Percentiles rank a stretch among this genome's conserved stretches.
Conservation (phyloP, 2,113 vertebrate species). For the Riparia riparia region DNA sequence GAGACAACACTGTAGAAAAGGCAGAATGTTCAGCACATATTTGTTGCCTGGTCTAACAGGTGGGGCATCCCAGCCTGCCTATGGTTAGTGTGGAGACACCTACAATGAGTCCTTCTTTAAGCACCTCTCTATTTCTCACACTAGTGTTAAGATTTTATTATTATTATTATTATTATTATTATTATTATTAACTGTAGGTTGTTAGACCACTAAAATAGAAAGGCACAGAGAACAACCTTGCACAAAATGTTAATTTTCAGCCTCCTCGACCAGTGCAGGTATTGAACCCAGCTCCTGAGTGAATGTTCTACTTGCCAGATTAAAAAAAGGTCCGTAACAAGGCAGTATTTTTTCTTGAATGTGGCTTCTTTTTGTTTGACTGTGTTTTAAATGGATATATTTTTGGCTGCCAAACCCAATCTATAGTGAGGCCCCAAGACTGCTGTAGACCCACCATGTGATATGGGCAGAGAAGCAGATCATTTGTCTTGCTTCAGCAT, state of each 20-base stretch:
- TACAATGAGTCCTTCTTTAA: not conserved
- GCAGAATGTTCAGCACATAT: not conserved
- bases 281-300: not conserved
- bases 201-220: not conserved
- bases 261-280: not conserved
- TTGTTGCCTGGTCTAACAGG: not conserved
- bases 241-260: not conserved
- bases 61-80: not conserved
- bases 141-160: not conserved
- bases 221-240: not conserved
- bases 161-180: too few relatives aligned
- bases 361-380: not conserved
- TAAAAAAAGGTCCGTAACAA: not conserved
- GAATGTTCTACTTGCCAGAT: not conserved
- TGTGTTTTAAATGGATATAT: not conserved
- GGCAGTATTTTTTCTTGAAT: not conserved
- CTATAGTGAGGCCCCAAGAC: fast-evolving
- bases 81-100: not conserved
- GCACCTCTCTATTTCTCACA: not conserved
- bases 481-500: not conserved
- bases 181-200: not conserved
- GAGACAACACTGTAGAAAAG: not conserved
- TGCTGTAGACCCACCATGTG: not conserved
- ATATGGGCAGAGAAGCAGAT: not conserved
- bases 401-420: not conserved